Evolutionary conservation across 2,113 vertebrate species (phyloP).

Genomic region (Phylloscopus trochiloides): DNA sequence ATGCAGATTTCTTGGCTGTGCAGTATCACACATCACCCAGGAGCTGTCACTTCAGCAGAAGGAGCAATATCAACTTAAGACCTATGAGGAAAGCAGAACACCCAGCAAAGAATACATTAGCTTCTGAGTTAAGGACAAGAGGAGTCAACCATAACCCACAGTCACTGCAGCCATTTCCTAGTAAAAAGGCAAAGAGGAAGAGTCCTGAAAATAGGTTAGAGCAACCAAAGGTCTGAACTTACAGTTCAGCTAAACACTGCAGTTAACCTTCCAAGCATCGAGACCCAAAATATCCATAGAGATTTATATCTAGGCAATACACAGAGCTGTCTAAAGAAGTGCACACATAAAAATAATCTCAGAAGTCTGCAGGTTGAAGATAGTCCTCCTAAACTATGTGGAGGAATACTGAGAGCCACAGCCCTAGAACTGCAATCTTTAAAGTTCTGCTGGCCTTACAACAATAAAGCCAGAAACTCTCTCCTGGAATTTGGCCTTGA

Average conservation of each 20-base stretch:
- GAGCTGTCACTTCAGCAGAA: neutral
- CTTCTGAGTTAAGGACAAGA: neutral
- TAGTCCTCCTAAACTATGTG: neutral
- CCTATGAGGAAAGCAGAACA: neutral
- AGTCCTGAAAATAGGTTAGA: neutral
- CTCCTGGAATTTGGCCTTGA: neutral
- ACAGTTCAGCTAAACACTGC: neutral
- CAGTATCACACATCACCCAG: neutral
- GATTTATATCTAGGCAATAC: neutral
- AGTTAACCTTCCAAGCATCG: neutral
- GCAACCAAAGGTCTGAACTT: neutral
- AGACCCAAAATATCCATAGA: neutral
- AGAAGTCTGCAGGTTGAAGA: neutral
- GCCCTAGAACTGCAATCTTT: neutral
- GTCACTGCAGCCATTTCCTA: neutral
- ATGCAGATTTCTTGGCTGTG: neutral
- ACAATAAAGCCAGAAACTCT: neutral
- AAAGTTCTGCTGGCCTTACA: neutral
- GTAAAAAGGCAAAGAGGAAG: neutral
- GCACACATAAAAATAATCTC: accelerated
- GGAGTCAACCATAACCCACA: neutral
- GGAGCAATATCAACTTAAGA: neutral
- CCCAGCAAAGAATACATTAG: neutral
- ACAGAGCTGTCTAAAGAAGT: neutral
- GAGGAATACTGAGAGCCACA: neutral